Evolutionary conservation across 2,888 invertebrate genomes (phyloP).

Genomic region (Drosophila falleni): DNA sequence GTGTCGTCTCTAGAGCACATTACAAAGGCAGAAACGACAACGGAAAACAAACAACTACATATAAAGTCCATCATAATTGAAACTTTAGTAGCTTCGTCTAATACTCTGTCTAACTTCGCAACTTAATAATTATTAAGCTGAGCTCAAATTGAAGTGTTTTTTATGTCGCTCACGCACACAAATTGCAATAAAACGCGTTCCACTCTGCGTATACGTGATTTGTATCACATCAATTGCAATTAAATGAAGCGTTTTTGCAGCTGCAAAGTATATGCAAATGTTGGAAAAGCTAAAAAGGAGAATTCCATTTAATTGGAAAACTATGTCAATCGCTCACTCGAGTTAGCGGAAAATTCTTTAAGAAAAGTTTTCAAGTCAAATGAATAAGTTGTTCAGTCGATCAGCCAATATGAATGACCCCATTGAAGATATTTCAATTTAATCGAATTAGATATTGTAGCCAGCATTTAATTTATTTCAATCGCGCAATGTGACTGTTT

Average conservation of each 20-base stretch:
- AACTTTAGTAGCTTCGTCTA: constrained; percentile 31
- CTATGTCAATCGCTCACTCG: background rate
- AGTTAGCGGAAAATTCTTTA: background rate
- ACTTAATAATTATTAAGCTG: constrained; percentile 26
- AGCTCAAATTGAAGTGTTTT: constrained; percentile 14
- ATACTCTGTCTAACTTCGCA: background rate
- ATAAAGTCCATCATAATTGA: constrained; percentile 30
- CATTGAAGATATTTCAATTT: background rate
- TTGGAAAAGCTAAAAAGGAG: background rate
- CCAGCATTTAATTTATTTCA: no score
- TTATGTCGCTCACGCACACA: constrained; percentile 10
- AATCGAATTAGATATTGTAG: background rate
- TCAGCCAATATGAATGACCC: background rate
- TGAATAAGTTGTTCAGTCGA: background rate
- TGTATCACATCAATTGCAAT: constrained; percentile 5
- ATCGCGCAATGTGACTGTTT: no score
- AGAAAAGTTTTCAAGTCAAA: background rate
- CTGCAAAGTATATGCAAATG: background rate
- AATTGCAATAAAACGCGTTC: constrained; percentile 19
- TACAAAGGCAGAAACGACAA: constrained; percentile 29
- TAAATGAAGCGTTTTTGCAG: background rate
- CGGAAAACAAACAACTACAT: background rate
- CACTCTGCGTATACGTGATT: constrained; percentile 24
- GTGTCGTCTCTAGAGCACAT: constrained; percentile 3
- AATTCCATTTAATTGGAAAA: constrained; percentile 13